Evolutionary conservation across 2,797 vertebrate species (phyloP).

Genomic region (Rhinichthys osculus): DNA sequence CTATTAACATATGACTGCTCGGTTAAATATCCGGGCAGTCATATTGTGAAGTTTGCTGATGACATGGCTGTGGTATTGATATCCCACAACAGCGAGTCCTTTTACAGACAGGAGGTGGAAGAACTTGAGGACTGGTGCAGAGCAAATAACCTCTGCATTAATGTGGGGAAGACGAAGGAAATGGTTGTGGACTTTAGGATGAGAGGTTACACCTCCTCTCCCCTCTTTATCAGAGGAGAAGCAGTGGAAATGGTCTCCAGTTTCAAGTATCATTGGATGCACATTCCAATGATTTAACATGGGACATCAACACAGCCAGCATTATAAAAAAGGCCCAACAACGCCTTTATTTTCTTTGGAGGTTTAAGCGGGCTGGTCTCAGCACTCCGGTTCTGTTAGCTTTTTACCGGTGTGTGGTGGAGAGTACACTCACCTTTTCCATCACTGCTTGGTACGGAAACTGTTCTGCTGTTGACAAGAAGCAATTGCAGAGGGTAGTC

Average conservation of each 20-base stretch:
- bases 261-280: neutral
- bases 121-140: too few relatives aligned
- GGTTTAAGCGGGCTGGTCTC: neutral
- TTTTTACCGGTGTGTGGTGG: too few relatives aligned
- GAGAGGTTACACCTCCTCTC: neutral
- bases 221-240: neutral
- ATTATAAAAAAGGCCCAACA: neutral
- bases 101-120: too few relatives aligned
- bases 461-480: too few relatives aligned
- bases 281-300: neutral
- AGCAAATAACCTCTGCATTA: too few relatives aligned
- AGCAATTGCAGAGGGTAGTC: too few relatives aligned
- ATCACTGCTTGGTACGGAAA: too few relatives aligned
- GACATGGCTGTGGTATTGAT: neutral
- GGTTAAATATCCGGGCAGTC: neutral
- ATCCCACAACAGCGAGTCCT: neutral
- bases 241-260: neutral
- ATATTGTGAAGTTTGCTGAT: neutral
- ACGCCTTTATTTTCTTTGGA: neutral
- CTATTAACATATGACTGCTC: neutral
- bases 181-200: neutral
- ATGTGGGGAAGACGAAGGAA: too few relatives aligned
- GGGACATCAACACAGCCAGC: too few relatives aligned
- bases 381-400: too few relatives aligned
- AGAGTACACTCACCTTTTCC: too few relatives aligned